Percentiles rank a stretch among this genome's conserved stretches.
These are phyloP conservation scores for Drosophila testacea DNA, from an alignment of 2,888 invertebrate species.

Conservation along the genomic window DNA sequence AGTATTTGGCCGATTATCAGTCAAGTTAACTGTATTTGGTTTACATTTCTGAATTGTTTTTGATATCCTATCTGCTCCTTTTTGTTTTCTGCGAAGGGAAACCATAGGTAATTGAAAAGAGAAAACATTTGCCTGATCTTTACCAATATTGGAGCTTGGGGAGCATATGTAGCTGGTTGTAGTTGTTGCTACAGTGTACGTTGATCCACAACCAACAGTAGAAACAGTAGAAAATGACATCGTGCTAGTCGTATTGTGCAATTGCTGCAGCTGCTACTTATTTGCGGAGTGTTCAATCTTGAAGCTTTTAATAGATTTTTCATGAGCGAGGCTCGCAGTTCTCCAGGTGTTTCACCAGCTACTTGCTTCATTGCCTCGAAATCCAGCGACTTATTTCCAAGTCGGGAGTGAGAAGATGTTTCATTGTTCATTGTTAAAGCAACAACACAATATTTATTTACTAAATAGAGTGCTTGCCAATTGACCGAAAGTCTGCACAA, in stretches of 20 bases:
- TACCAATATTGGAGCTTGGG: background rate
- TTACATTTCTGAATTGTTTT: constrained; percentile 4
- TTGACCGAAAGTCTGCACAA: no score
- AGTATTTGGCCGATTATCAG: background rate
- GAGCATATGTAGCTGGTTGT: background rate
- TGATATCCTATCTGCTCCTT: background rate
- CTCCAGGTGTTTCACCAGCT: background rate
- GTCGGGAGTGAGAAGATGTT: no score
- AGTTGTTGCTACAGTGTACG: background rate
- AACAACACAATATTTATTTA: no score
- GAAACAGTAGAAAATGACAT: background rate
- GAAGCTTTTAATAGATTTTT: background rate
- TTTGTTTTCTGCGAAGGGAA: constrained; percentile 1
- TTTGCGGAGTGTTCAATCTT: background rate
- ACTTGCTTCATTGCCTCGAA: background rate
- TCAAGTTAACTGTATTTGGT: background rate
- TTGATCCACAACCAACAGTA: constrained; percentile 1
- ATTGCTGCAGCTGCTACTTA: background rate
- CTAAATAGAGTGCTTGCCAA: no score
- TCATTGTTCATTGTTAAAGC: no score
- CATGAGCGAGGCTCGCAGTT: background rate
- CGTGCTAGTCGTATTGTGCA: constrained; percentile 1
- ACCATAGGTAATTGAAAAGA: constrained; percentile 6
- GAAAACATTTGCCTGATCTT: background rate
- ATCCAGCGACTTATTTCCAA: background rate